Evolutionary conservation across 2,113 vertebrate genomes (phyloP).

Genomic region (Sceloporus undulatus): DNA sequence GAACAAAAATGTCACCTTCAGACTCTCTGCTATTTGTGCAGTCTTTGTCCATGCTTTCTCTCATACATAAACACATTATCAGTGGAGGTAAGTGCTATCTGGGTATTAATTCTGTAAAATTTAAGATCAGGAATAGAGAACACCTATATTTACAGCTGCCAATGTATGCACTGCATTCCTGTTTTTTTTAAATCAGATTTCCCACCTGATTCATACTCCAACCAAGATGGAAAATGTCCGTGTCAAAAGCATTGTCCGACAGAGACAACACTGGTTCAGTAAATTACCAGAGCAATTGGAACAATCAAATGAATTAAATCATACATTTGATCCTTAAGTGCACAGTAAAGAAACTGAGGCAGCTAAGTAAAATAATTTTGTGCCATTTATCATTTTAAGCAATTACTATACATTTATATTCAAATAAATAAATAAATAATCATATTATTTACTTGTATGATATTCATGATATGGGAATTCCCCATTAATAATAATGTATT

Average conservation of each 20-base stretch:
- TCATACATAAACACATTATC: background rate
- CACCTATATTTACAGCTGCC: background rate
- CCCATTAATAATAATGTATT: background rate
- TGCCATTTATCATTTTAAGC: background rate
- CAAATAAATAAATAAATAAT: background rate
- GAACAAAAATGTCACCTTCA: background rate
- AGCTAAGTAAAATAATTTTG: background rate
- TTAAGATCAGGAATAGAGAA: background rate
- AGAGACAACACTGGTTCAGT: background rate
- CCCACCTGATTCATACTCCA: background rate
- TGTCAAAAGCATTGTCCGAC: background rate
- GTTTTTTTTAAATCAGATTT: background rate
- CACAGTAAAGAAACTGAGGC: background rate
- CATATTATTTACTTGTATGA: slow-evolving; percentile 1
- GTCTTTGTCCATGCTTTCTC: background rate
- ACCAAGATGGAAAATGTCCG: background rate
- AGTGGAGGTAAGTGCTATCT: background rate
- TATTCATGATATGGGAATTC: background rate
- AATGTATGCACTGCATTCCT: background rate
- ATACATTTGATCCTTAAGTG: background rate
- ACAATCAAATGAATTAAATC: background rate
- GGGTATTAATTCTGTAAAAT: slow-evolving; percentile 2
- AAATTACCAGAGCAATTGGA: background rate
- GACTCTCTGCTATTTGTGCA: background rate
- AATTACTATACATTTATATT: slow-evolving; percentile 2